Conservation (phyloP, 2,888 invertebrate genomes). For the Pheosia tremula region DNA sequence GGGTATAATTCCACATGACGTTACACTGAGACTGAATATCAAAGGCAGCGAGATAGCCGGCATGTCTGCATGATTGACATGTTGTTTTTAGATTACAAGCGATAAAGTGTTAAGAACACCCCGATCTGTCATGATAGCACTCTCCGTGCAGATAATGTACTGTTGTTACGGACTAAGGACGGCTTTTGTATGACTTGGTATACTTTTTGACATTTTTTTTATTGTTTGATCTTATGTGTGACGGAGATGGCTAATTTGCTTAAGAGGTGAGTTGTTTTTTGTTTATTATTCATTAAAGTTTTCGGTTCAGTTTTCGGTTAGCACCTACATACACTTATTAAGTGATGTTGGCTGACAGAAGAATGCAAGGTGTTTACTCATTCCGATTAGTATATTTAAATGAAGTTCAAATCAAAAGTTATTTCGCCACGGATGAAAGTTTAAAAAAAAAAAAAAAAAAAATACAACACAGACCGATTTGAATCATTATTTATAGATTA, state of each 20-base stretch:
- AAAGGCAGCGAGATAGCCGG: constrained; percentile 32
- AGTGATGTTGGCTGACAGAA: too few relatives aligned
- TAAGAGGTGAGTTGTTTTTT: constrained; percentile 57
- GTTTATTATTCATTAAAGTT: not conserved
- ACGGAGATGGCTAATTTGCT: constrained; percentile 58
- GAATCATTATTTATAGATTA: too few relatives aligned
- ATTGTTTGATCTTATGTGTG: constrained; percentile 21
- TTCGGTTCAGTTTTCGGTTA: too few relatives aligned
- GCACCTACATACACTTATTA: too few relatives aligned
- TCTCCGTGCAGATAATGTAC: constrained; percentile 40
- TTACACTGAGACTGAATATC: constrained; percentile 41
- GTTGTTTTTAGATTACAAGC: constrained; percentile 63
- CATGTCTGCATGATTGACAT: constrained; percentile 69
- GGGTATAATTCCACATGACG: constrained; percentile 51
- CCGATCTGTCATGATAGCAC: constrained; percentile 75
- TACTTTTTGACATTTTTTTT: constrained; percentile 33
- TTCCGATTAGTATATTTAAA: too few relatives aligned
- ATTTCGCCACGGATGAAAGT: too few relatives aligned
- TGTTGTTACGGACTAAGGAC: constrained; percentile 32
- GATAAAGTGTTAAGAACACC: constrained; percentile 54
- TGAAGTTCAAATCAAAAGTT: too few relatives aligned
- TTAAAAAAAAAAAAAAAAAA: too few relatives aligned
- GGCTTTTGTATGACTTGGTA: constrained; percentile 24
- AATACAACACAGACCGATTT: too few relatives aligned
- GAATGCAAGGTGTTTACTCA: too few relatives aligned